These are phyloP conservation scores for Antedon bifida DNA, from an alignment of 35 echinoderm and acorn worm species.

Conservation along the genomic window DNA sequence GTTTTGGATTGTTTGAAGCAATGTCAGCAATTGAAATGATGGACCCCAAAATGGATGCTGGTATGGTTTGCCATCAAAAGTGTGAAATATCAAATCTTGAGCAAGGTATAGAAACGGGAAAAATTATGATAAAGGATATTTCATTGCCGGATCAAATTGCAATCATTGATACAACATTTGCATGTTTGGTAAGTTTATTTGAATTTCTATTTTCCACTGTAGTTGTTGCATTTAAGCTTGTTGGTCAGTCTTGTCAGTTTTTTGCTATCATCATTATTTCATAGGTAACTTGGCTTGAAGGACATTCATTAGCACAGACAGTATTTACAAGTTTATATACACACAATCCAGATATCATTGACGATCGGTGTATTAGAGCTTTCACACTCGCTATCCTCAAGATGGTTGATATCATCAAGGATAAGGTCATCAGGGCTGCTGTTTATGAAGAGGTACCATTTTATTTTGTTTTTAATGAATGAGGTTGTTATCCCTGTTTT, in stretches of 20 bases:
- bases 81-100: slow-evolving; percentile 71
- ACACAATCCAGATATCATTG: slow-evolving; percentile 76
- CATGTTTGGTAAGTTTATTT: slow-evolving; percentile 74
- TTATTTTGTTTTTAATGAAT: background rate
- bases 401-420: slow-evolving; percentile 78
- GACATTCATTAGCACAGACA: slow-evolving; percentile 88
- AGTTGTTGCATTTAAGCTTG: too few species aligned
- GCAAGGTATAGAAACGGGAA: slow-evolving; percentile 62
- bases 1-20: slow-evolving; percentile 97
- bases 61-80: slow-evolving; percentile 84
- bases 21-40: slow-evolving; percentile 99
- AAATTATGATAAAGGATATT: slow-evolving; percentile 55
- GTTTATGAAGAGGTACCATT: slow-evolving; percentile 93
- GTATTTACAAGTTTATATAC: slow-evolving; percentile 94
- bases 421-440: slow-evolving; percentile 75
- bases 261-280: background rate
- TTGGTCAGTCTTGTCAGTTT: too few species aligned
- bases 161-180: slow-evolving; percentile 81
- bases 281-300: slow-evolving; percentile 37
- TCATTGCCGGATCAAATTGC: slow-evolving; percentile 58
- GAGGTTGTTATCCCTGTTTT: too few species aligned
- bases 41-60: slow-evolving; percentile 99
- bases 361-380: slow-evolving; percentile 57
- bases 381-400: slow-evolving; percentile 64
- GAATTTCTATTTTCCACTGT: too few species aligned